Conservation (phyloP, 2,113 vertebrate genomes). For the Oryzias melastigma region DNA sequence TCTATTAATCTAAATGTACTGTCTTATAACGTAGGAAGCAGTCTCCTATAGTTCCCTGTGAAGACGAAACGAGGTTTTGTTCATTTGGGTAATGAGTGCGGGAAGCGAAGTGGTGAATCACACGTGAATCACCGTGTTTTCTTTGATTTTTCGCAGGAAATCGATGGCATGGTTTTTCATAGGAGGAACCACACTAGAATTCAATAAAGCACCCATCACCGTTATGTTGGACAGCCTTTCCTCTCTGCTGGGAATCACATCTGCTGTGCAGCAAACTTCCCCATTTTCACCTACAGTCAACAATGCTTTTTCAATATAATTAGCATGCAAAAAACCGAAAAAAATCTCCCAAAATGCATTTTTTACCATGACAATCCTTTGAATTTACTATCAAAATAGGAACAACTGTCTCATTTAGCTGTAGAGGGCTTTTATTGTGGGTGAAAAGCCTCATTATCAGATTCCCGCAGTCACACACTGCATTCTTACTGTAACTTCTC, state of each 20-base stretch:
- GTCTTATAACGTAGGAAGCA: slow-evolving; percentile 11
- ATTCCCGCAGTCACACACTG: slow-evolving; percentile 41
- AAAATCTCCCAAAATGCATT: slow-evolving; percentile 20
- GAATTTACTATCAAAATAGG: slow-evolving; percentile 23
- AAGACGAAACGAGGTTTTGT: slow-evolving; percentile 1
- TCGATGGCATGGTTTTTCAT: slow-evolving; percentile 19
- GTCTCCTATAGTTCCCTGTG: slow-evolving; percentile 2
- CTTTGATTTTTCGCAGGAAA: not conserved
- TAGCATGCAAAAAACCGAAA: slow-evolving; percentile 33
- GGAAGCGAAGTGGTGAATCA: not conserved
- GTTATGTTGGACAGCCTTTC: slow-evolving; percentile 25
- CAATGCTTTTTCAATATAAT: slow-evolving; percentile 39
- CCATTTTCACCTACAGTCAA: slow-evolving; percentile 11
- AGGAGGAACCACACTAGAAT: slow-evolving; percentile 20
- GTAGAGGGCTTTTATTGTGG: slow-evolving; percentile 14
- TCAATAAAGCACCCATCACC: too few relatives aligned
- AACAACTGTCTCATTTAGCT: slow-evolving; percentile 36
- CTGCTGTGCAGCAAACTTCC: slow-evolving; percentile 21
- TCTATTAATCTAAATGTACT: slow-evolving; percentile 26
- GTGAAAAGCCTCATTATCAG: slow-evolving; percentile 42
- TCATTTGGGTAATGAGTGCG: slow-evolving; percentile 16
- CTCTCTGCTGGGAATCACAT: slow-evolving; percentile 28
- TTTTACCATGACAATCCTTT: slow-evolving; percentile 28
- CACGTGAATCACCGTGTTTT: not conserved
- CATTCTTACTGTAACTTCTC: slow-evolving; percentile 46